These are phyloP conservation scores for Grus americana DNA, from an alignment of 2,113 vertebrate genomes.

Conservation along the genomic window DNA sequence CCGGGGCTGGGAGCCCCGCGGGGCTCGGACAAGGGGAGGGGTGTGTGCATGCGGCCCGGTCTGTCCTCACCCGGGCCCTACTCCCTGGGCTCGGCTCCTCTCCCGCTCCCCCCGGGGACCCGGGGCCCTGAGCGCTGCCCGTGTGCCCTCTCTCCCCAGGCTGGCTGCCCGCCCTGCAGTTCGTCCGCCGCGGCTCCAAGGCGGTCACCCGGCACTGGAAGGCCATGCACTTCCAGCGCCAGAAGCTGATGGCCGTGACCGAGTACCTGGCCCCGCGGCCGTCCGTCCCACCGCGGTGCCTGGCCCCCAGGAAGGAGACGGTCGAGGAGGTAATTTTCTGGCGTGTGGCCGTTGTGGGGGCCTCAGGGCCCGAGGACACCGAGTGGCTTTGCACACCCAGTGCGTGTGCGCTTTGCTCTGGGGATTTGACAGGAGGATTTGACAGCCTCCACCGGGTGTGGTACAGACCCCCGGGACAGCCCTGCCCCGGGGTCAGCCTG, in stretches of 20 bases:
- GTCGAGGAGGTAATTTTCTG: neutral
- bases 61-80: rapidly evolving
- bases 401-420: no score
- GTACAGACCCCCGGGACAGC: neutral
- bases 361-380: rapidly evolving
- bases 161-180: slow-evolving; percentile 81
- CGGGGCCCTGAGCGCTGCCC: neutral
- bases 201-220: slow-evolving; percentile 89
- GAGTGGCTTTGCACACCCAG: neutral
- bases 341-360: no score
- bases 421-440: neutral
- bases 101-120: no score
- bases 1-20: neutral
- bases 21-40: neutral
- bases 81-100: no score
- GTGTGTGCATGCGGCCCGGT: no score
- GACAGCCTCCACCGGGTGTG: no score
- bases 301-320: neutral
- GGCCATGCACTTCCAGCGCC: slow-evolving; percentile 84
- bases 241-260: slow-evolving; percentile 91
- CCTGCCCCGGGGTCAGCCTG: neutral
- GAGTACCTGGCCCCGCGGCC: slow-evolving; percentile 82
- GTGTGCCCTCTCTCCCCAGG: slow-evolving; percentile 51
- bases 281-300: slow-evolving; percentile 66
- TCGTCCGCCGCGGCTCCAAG: slow-evolving; percentile 86